A percentile compares a stretch with the other conserved stretches of the same genome.
phyloP scores from a whole-genome alignment of 2,888 invertebrate genomes.

The Anthrax anthrax region DNA sequence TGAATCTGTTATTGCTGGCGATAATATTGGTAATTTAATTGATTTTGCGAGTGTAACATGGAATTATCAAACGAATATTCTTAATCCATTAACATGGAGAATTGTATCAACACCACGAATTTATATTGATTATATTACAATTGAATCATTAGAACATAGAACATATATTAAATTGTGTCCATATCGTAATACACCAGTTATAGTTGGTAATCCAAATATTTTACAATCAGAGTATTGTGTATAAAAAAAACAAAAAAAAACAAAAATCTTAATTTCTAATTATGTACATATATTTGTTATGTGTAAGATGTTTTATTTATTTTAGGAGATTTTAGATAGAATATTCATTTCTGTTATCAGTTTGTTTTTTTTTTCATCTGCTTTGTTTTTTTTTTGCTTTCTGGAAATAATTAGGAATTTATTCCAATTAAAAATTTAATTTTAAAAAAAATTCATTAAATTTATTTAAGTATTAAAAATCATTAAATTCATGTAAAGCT shows the following conservation, averaged over 20 bases:
- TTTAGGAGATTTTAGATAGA: not conserved
- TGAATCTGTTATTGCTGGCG: slow-evolving; percentile 50
- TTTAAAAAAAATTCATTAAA: no score
- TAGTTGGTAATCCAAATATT: slow-evolving; percentile 40
- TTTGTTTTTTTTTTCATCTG: no score
- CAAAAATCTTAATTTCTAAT: no score
- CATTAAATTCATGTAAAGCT: no score
- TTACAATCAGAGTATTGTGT: slow-evolving; percentile 25
- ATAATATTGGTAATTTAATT: slow-evolving; percentile 46
- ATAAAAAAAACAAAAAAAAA: no score
- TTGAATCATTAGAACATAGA: slow-evolving; percentile 56
- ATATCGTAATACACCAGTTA: slow-evolving; percentile 46
- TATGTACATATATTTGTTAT: not conserved
- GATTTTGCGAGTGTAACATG: slow-evolving; percentile 57
- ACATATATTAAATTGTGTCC: slow-evolving; percentile 46
- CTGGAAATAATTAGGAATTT: no score
- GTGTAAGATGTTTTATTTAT: not conserved
- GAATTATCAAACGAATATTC: slow-evolving; percentile 61
- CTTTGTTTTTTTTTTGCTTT: not conserved
- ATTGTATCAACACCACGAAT: slow-evolving; percentile 58
- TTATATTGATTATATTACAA: slow-evolving; percentile 52
- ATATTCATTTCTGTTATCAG: not conserved
- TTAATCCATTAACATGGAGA: slow-evolving; percentile 76
- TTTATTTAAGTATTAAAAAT: no score
- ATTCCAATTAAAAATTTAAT: no score